Conservation (phyloP, 2,888 invertebrate genomes). For the Lithophane semibrunnea region DNA sequence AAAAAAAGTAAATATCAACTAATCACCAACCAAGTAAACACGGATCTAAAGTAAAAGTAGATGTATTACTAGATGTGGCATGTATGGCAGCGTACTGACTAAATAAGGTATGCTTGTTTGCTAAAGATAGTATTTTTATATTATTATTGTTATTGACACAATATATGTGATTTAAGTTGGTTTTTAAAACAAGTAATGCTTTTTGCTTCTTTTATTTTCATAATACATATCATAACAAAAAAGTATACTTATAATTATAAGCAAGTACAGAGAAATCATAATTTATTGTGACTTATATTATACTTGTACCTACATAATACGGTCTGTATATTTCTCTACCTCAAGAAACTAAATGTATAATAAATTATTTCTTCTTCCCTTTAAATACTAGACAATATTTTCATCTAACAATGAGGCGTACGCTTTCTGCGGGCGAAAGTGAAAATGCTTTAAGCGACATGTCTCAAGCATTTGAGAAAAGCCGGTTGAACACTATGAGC, state of each 20-base stretch:
- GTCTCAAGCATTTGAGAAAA: conserved; percentile 58
- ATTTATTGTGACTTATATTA: not conserved
- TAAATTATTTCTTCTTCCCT: not conserved
- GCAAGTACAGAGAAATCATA: not conserved
- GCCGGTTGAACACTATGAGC: conserved; percentile 23
- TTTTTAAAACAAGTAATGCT: too few relatives aligned
- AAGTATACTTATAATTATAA: not conserved
- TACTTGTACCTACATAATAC: not conserved
- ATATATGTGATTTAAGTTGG: too few relatives aligned
- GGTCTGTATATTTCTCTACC: not conserved
- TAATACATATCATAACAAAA: not conserved
- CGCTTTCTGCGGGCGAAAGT: conserved; percentile 59
- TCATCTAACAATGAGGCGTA: conserved; percentile 31
- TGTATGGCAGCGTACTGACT: too few relatives aligned
- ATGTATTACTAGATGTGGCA: too few relatives aligned
- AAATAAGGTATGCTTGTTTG: too few relatives aligned
- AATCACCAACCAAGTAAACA: too few relatives aligned
- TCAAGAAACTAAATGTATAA: not conserved
- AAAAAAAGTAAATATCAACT: too few relatives aligned
- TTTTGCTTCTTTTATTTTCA: too few relatives aligned
- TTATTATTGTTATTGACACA: too few relatives aligned
- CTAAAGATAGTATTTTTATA: too few relatives aligned
- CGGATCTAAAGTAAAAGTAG: too few relatives aligned
- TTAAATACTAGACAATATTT: conserved; percentile 19
- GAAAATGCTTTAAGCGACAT: conserved; percentile 58